A percentile compares a stretch with the other conserved stretches of the same genome.
Conservation (phyloP, 2,797 vertebrate genomes). For the Rhincodon typus region DNA sequence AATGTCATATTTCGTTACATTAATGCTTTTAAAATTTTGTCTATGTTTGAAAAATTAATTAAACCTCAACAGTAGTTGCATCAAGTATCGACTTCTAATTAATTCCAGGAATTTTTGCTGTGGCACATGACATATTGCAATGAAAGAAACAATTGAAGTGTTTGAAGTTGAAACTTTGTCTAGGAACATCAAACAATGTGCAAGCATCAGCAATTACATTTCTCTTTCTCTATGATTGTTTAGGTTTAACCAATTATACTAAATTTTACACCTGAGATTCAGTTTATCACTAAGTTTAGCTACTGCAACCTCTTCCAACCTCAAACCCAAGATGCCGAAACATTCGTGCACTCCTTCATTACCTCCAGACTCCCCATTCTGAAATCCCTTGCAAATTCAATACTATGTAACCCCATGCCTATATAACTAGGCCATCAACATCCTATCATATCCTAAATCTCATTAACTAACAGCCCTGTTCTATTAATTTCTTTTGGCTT, state of each 20-base stretch:
- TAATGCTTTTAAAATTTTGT: background rate
- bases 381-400: background rate
- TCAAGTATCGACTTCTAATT: background rate
- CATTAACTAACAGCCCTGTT: background rate
- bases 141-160: too few relatives aligned
- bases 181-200: background rate
- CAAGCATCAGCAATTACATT: too few relatives aligned
- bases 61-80: background rate
- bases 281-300: too few relatives aligned
- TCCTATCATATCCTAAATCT: background rate
- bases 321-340: background rate
- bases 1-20: background rate
- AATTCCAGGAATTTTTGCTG: background rate
- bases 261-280: too few relatives aligned
- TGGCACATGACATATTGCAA: too few relatives aligned
- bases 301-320: background rate
- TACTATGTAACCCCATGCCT: background rate
- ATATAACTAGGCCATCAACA: background rate
- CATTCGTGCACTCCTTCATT: background rate
- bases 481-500: too few relatives aligned
- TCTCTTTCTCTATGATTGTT: too few relatives aligned
- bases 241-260: too few relatives aligned
- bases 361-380: background rate
- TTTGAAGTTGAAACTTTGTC: too few relatives aligned
- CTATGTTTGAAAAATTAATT: background rate